Evolutionary conservation across 1,140 invertebrate species (phyloP), one percentile per base, ranked within the genome.

Genomic region (Drosophila lacertosa): DNA sequence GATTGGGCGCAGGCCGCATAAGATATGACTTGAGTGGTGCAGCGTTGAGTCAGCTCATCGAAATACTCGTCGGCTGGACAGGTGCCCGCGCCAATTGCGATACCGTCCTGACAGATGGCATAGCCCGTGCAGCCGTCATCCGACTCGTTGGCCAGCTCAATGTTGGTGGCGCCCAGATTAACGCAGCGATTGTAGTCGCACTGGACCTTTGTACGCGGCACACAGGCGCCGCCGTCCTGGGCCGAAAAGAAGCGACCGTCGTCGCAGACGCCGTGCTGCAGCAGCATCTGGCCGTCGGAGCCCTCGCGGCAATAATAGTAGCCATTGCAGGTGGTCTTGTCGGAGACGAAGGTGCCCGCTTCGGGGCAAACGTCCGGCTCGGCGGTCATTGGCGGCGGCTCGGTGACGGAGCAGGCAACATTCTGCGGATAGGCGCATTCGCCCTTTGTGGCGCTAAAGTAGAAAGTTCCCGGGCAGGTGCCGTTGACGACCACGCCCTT

Each of bases 1-100:
- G 79, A 65, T 54, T 50, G 33, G 22, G 58, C 59, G 22, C 89
- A 90, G 45, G 89, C 89, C 18, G 69, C 16, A 74, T 77, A 90
- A 11, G 66, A 33, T 59, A 90, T 66, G 0, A 67, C 48, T 22
- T 80, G 55, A 0, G 37, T 65, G 16, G 71, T 78, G 60, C 89
- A 90, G 13, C 68, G 73, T 22, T 90, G 89, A 15, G 40, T 77
- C 33, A 69, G 5, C 26, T 90, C 89, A 42, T 90, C 71, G 42
- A 90, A 90, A 51, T 90, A 90, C 48, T 83, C 63, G 7, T 53
- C 81, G 20, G 26, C 45, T 3, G 89, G 89, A 42, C 89, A 90
- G 11, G 35, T 70, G 18, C 73, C 72, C 40, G 53, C 32, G 0
- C 84, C 84, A 40, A 90, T 90, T 13, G 20, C 54, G n/a, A 53